Evolutionary conservation across 2,888 invertebrate species (phyloP).

Genomic region (Lycia hirtaria): DNA sequence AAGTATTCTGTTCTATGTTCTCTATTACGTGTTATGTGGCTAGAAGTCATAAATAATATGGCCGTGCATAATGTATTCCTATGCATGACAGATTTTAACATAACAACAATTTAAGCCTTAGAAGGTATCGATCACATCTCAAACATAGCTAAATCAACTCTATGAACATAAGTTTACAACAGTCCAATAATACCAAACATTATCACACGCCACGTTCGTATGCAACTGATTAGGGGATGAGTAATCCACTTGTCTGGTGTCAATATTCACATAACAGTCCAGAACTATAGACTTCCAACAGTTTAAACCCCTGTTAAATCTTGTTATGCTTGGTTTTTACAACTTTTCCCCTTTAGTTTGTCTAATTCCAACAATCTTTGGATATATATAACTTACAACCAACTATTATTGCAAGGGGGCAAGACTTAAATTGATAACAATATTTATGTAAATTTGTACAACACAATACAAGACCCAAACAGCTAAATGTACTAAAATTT

Average conservation of each 20-base stretch:
- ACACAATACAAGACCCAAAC: conserved; percentile 8
- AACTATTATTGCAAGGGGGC: conserved; percentile 11
- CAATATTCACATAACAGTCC: too few relatives aligned
- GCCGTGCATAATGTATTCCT: too few relatives aligned
- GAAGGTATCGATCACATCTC: not conserved
- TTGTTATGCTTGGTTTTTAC: too few relatives aligned
- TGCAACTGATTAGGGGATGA: conserved; percentile 2
- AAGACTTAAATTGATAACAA: conserved; percentile 8
- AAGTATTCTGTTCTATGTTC: too few relatives aligned
- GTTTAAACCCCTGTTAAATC: too few relatives aligned
- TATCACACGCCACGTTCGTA: conserved; percentile 1
- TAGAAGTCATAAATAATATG: too few relatives aligned
- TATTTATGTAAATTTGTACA: conserved; percentile 16
- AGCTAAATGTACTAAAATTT: conserved; percentile 25
- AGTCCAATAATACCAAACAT: conserved; percentile 19
- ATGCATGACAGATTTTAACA: too few relatives aligned
- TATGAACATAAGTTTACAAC: conserved; percentile 14
- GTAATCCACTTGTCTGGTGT: too few relatives aligned
- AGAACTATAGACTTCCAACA: too few relatives aligned
- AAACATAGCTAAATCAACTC: not conserved
- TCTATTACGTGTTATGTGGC: too few relatives aligned
- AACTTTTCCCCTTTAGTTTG: too few relatives aligned
- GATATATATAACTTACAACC: conserved; percentile 5
- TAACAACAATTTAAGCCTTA: too few relatives aligned
- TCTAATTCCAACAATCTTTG: conserved; percentile 4